Base-by-base conservation (phyloP, 2,113 vertebrate species). In the Meles meles region DNA sequence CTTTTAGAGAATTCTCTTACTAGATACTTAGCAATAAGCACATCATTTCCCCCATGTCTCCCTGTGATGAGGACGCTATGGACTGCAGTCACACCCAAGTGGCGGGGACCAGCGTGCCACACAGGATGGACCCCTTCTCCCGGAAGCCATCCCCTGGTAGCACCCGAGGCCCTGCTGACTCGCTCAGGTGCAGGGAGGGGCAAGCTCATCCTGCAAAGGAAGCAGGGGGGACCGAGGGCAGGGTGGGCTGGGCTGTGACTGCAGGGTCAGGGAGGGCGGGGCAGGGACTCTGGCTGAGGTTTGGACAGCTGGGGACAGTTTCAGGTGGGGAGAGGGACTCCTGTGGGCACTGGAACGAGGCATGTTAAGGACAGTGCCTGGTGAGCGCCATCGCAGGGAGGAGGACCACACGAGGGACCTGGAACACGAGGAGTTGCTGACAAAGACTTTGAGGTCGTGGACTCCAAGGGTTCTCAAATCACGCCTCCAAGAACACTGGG, bases 331-430 rank as follows among this genome's bases (percentile, higher is more conserved):
- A 47, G 42, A 27, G n/a, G 67, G 31, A 6, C 55, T 59, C 49
- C 29, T 25, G 13, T 34, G 42, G 4, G 47, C 23, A 20, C 3
- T 6, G 72, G 25, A 67, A 9, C 2, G 31, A 8, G 18, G 31
- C 23, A 0, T 0, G 31, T 3, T 3, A 42, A 65, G 27, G 42
- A 67, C 25, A 81, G 29, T n/a, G 31, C 52, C n/a, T 34, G 55
- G 49, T 21, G 42, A 1, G 8, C 0, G 23, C 5, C 67, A 9
- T 12, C 4, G 23, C 13, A 7, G 17, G 6, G 37, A n/a, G 34
- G 13, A 3, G 63, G 61, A 7, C 29, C 1, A 3, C 13, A 18
- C 1, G 20, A 52, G 9, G 34, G 15, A 6, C 7, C 4, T 1
- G 4, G 17, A 87, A n/a, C 21, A 23, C 29, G 59, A 61, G 37